These are phyloP conservation scores for Thinocorus orbignyianus DNA, from an alignment of 2,113 vertebrate species.

Conservation along the genomic window DNA sequence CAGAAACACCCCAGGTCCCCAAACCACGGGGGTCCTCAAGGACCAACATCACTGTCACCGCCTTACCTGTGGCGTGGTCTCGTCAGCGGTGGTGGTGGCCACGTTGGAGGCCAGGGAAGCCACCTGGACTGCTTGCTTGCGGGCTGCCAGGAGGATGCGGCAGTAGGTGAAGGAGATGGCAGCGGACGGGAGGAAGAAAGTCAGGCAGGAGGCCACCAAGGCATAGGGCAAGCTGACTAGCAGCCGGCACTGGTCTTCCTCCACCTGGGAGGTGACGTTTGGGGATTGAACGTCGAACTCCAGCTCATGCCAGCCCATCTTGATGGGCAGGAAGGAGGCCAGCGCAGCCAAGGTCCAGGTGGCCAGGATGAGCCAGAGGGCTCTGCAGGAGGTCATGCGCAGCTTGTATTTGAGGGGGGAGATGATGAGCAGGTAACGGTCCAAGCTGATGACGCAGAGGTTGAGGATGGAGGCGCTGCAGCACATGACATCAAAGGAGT, in stretches of 20 bases:
- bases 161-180: conserved; percentile 99
- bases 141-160: conserved; percentile 88
- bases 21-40: accelerated
- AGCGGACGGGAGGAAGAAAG: conserved; percentile 91
- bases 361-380: conserved; percentile 84
- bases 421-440: conserved; percentile 95
- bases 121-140: conserved; percentile 89
- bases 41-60: accelerated
- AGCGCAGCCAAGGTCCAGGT: conserved; percentile 89
- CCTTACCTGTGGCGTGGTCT: conserved; percentile 73
- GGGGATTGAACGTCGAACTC: conserved; percentile 52
- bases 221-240: conserved; percentile 91
- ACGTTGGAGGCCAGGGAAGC: conserved; percentile 82
- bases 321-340: conserved; percentile 93
- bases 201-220: conserved; percentile 90
- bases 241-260: conserved; percentile 85
- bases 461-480: conserved; percentile 98
- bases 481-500: conserved; percentile 96
- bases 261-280: conserved; percentile 64
- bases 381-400: conserved; percentile 88
- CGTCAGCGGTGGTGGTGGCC: conserved; percentile 52
- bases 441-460: conserved; percentile 95
- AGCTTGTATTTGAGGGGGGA: conserved; percentile 94
- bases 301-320: conserved; percentile 93
- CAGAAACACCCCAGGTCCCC: background rate